Evolutionary conservation across 1,140 invertebrate genomes (phyloP).

Genomic region (Drosophila chauvacae): DNA sequence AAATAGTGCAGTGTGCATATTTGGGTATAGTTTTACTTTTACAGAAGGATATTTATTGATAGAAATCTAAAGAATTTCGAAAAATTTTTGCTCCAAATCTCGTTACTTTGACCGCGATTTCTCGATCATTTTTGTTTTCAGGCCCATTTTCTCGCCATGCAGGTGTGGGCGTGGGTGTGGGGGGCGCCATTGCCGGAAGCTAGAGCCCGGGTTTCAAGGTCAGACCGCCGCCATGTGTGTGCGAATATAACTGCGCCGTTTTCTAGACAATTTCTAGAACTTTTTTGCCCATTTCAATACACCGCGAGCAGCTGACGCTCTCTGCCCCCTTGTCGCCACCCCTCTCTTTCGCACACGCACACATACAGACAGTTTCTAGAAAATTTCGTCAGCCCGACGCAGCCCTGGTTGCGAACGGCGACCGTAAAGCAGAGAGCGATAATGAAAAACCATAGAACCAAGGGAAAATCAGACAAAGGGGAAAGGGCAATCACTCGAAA

Average conservation of each 20-base stretch:
- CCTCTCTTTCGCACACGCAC: conserved; percentile 28
- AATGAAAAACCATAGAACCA: conserved; percentile 53
- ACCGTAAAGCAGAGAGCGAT: conserved; percentile 60
- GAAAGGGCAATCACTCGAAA: conserved; percentile 53
- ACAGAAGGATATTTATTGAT: neutral
- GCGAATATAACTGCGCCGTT: conserved; percentile 50
- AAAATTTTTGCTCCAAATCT: neutral
- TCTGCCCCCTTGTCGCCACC: neutral
- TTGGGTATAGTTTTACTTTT: neutral
- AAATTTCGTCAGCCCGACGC: conserved; percentile 66
- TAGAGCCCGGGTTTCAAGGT: conserved; percentile 58
- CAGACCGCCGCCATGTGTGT: conserved; percentile 20
- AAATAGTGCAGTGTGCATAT: neutral
- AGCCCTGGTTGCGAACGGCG: conserved; percentile 71
- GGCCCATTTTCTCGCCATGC: neutral
- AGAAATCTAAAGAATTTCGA: no score
- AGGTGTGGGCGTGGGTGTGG: neutral
- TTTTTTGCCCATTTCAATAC: conserved; percentile 67
- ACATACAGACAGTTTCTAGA: conserved; percentile 64
- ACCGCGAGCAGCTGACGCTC: conserved; percentile 66
- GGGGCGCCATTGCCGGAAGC: conserved; percentile 33
- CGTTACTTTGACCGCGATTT: neutral
- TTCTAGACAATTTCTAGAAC: conserved; percentile 69
- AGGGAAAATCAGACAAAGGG: conserved; percentile 44
- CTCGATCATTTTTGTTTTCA: neutral